phyloP scores from a whole-genome alignment of 2,113 vertebrate species.

The Lampris incognitus region DNA sequence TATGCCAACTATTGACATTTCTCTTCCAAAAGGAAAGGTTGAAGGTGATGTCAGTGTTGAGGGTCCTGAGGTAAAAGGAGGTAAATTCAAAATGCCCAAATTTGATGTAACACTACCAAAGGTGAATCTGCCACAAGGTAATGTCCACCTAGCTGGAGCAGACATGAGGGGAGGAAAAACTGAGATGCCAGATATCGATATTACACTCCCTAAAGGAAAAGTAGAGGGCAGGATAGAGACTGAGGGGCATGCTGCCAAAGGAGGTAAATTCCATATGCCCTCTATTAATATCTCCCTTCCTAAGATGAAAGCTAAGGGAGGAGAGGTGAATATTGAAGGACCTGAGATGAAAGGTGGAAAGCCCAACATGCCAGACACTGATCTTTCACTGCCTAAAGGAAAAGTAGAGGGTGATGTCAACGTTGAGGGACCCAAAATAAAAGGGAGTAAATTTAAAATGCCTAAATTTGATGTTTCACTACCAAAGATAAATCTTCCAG shows the following conservation, averaged over 20 bases:
- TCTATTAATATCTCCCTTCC: slow-evolving; percentile 46
- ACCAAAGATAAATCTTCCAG: slow-evolving; percentile 5
- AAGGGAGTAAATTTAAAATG: slow-evolving; percentile 34
- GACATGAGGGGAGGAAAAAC: slow-evolving; percentile 50
- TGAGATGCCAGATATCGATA: slow-evolving; percentile 63
- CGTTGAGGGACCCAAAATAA: slow-evolving; percentile 27
- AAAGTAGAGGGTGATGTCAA: slow-evolving; percentile 45
- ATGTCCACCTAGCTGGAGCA: slow-evolving; percentile 14
- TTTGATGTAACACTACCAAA: slow-evolving; percentile 64
- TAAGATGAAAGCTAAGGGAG: slow-evolving; percentile 50
- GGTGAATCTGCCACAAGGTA: slow-evolving; percentile 49
- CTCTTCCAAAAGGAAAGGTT: slow-evolving; percentile 57
- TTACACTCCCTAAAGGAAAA: slow-evolving; percentile 65
- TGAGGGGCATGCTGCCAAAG: slow-evolving; percentile 35
- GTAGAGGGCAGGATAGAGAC: slow-evolving; percentile 26
- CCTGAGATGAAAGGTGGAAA: slow-evolving; percentile 48
- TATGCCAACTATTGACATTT: slow-evolving; percentile 67
- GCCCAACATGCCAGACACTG: slow-evolving; percentile 41
- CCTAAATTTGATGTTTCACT: slow-evolving; percentile 3
- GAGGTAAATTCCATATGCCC: slow-evolving; percentile 50
- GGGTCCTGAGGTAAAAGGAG: slow-evolving; percentile 24
- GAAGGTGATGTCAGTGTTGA: slow-evolving; percentile 30
- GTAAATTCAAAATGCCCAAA: slow-evolving; percentile 62
- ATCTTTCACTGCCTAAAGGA: slow-evolving; percentile 48
- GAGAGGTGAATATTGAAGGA: slow-evolving; percentile 48